phyloP scores from a whole-genome alignment of 2,797 vertebrate species.

The Heliangelus exortis region DNA sequence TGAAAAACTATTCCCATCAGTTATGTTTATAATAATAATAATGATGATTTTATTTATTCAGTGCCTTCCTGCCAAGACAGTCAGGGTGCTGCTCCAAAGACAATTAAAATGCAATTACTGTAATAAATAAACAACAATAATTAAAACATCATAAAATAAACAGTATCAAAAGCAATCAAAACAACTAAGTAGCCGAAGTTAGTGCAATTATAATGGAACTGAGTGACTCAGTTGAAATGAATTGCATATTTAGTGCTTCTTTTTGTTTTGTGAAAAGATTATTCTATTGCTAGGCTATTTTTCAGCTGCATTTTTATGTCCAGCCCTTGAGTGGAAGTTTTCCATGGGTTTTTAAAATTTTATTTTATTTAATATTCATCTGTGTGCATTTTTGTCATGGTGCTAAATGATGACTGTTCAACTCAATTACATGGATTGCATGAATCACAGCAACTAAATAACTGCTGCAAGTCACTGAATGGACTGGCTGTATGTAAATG shows the following conservation, averaged over 20 bases:
- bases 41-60: slow-evolving; percentile 71
- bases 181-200: slow-evolving; percentile 46
- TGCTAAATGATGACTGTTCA: not conserved
- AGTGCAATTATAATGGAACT: slow-evolving; percentile 56
- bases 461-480: not conserved
- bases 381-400: not conserved
- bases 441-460: not conserved
- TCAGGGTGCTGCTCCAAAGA: slow-evolving; percentile 47
- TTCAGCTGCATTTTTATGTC: not conserved
- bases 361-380: not conserved
- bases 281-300: slow-evolving; percentile 1
- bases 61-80: slow-evolving; percentile 47
- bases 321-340: not conserved
- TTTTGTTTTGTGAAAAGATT: not conserved
- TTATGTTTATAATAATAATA: slow-evolving; percentile 65
- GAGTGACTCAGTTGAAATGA: slow-evolving; percentile 35
- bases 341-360: too few species aligned
- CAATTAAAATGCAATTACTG: slow-evolving; percentile 74
- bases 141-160: slow-evolving; percentile 66
- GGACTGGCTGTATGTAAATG: not conserved
- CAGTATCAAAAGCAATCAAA: slow-evolving; percentile 53
- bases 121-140: slow-evolving; percentile 68
- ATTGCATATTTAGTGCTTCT: not conserved
- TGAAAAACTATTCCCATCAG: slow-evolving; percentile 16
- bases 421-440: not conserved